Conservation (phyloP, 2,888 invertebrate species). For the Torymus auratus region DNA sequence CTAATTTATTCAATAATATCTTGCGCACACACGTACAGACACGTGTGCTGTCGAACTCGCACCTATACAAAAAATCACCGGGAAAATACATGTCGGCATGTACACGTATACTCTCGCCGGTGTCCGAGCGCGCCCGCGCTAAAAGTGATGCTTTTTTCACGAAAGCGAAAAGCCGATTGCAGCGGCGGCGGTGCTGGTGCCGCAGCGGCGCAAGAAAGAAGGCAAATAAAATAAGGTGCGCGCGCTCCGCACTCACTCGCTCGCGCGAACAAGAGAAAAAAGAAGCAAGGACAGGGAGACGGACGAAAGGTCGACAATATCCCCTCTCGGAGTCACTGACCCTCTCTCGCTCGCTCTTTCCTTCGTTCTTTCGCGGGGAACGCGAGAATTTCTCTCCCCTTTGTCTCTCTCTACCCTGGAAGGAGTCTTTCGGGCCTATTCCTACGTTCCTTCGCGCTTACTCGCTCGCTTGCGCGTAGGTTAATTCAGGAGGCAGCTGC, state of each 20-base stretch:
- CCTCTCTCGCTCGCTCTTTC: constrained; percentile 22
- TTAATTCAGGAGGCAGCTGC: constrained; percentile 32
- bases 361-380: neutral
- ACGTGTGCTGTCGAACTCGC: too few relatives aligned
- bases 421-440: neutral
- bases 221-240: constrained; percentile 40
- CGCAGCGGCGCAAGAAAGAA: constrained; percentile 12
- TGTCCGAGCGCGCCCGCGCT: neutral
- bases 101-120: too few relatives aligned
- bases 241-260: neutral
- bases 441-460: neutral
- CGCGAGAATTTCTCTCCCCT: constrained; percentile 49
- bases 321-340: constrained; percentile 47
- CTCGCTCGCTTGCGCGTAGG: constrained; percentile 7
- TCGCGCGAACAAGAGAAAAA: constrained; percentile 28
- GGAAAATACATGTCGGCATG: too few relatives aligned
- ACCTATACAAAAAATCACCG: too few relatives aligned
- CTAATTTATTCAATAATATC: neutral
- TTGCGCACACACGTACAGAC: neutral
- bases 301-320: constrained; percentile 52
- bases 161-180: neutral
- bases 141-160: constrained; percentile 17
- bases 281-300: constrained; percentile 46
- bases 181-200: neutral
- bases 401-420: constrained; percentile 23